A percentile compares a stretch with the other conserved stretches of the same genome.
These are phyloP conservation scores for Rissa tridactyla DNA, from an alignment of 2,113 vertebrate species.

Conservation along the genomic window DNA sequence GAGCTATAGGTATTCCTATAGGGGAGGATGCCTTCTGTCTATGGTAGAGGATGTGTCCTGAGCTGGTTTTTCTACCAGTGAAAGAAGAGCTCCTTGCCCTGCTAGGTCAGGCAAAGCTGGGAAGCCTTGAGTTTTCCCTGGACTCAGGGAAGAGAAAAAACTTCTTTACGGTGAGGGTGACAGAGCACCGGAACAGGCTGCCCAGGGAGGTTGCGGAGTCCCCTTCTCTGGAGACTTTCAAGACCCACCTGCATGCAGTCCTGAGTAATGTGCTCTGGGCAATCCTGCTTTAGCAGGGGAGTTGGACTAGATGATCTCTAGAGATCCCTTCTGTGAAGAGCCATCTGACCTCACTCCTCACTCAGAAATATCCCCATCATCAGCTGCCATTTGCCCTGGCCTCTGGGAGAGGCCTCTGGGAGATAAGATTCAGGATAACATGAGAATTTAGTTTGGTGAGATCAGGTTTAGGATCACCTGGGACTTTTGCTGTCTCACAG, in stretches of 20 bases:
- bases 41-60: background rate
- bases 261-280: too few relatives aligned
- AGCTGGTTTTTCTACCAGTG: rapidly evolving
- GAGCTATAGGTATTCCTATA: background rate
- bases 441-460: background rate
- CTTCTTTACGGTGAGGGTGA: too few relatives aligned
- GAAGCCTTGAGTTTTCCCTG: background rate
- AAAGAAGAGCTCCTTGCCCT: background rate
- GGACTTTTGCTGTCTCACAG: background rate
- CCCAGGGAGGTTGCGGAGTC: too few relatives aligned
- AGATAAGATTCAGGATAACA: background rate
- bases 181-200: too few relatives aligned
- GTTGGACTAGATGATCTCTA: too few relatives aligned
- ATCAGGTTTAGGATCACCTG: background rate
- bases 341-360: too few relatives aligned
- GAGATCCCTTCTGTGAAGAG: background rate
- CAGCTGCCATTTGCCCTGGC: background rate
- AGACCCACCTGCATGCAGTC: too few relatives aligned
- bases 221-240: too few relatives aligned
- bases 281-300: too few relatives aligned
- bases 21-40: background rate
- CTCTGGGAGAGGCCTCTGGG: background rate
- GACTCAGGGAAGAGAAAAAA: background rate
- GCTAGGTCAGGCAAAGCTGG: background rate
- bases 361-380: background rate